Evolutionary conservation across 2,888 invertebrate genomes (phyloP).

Genomic region (Drosophila seclusa): DNA sequence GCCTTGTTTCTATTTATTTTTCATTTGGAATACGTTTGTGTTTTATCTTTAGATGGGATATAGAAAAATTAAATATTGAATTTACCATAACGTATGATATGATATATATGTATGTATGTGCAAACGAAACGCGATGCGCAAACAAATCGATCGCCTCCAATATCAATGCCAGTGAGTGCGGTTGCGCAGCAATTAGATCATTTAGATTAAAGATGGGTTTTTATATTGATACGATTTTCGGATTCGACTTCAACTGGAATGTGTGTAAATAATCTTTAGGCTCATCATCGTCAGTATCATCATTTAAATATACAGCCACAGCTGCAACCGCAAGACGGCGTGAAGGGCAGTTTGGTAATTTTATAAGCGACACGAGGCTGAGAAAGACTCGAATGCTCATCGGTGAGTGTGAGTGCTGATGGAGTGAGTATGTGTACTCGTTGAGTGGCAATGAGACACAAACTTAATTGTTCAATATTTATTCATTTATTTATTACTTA

Average conservation of each 20-base stretch:
- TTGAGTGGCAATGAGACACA: constrained; percentile 64
- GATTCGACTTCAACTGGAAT: constrained; percentile 21
- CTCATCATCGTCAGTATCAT: constrained; percentile 29
- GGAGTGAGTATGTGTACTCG: constrained; percentile 32
- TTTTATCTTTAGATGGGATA: neutral
- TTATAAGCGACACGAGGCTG: constrained; percentile 76
- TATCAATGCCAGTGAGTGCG: constrained; percentile 63
- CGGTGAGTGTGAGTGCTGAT: constrained; percentile 35
- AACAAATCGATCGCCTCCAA: constrained; percentile 57
- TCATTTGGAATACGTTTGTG: neutral
- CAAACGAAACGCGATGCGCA: constrained; percentile 50
- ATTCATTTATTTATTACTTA: constrained; percentile 63
- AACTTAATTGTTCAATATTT: constrained; percentile 74
- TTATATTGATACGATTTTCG: constrained; percentile 36
- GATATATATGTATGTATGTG: constrained; percentile 19
- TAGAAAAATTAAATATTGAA: neutral
- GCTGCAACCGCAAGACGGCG: constrained; percentile 59
- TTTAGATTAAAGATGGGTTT: constrained; percentile 48
- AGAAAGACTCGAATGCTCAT: constrained; percentile 50
- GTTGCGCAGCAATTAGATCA: constrained; percentile 60
- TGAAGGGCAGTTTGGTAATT: constrained; percentile 77
- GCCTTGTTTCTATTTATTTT: neutral
- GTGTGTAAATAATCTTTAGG: constrained; percentile 58
- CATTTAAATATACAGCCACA: constrained; percentile 26
- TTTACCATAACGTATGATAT: neutral